Evolutionary conservation across 2,888 invertebrate species (phyloP).

Genomic region (Druceiella hillmani): DNA sequence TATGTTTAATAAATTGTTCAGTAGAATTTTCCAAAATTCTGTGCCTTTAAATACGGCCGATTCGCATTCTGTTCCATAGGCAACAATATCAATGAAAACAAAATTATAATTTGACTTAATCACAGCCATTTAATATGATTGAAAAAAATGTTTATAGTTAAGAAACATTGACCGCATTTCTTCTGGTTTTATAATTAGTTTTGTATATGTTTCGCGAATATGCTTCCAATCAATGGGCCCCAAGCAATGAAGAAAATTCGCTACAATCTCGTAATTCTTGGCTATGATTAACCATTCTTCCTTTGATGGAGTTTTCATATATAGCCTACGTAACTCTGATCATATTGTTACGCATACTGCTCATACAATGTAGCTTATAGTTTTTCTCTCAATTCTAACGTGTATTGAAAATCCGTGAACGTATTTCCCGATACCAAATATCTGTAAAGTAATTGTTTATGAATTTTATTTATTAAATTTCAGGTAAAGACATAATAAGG

Average conservation of each 20-base stretch:
- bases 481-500: background rate
- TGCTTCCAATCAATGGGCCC: conserved; percentile 28
- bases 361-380: conserved; percentile 22
- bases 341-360: conserved; percentile 19
- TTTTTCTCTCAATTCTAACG: conserved; percentile 23
- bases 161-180: conserved; percentile 24
- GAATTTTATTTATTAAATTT: background rate
- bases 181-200: too few relatives aligned
- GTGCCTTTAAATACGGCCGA: conserved; percentile 24
- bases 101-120: conserved; percentile 24
- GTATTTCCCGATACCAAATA: conserved; percentile 24
- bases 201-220: conserved; percentile 24
- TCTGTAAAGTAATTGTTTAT: conserved; percentile 20
- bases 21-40: conserved; percentile 21
- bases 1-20: conserved; percentile 12
- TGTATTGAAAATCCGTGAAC: conserved; percentile 25
- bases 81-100: conserved; percentile 22
- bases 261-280: conserved; percentile 16
- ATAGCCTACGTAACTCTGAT: conserved; percentile 15
- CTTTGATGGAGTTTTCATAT: conserved; percentile 20
- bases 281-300: conserved; percentile 21
- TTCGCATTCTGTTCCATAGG: conserved; percentile 26
- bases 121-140: conserved; percentile 25
- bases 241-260: conserved; percentile 24
- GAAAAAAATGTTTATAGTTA: conserved; percentile 25